Evolutionary conservation across 92 coral and sea anemone genomes (phyloP).

Genomic region (Actinernus sp.): DNA sequence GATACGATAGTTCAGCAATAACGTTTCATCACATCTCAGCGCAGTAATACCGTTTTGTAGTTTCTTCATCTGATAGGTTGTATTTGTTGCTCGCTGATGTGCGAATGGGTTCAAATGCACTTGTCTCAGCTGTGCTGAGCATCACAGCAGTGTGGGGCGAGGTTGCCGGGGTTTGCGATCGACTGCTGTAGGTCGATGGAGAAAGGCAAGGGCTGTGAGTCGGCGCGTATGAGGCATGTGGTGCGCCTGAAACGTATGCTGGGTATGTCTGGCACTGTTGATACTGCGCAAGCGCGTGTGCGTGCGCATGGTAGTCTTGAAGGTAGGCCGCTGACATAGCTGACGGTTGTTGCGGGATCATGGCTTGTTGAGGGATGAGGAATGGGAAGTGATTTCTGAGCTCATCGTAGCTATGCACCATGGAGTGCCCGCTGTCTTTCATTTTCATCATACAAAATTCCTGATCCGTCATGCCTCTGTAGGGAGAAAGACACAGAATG

Average conservation of each 20-base stretch:
- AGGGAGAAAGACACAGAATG: conserved; percentile 3
- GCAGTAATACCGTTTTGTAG: neutral
- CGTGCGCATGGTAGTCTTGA: conserved; percentile 65
- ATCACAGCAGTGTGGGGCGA: conserved; percentile 35
- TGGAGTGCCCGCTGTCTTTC: conserved; percentile 81
- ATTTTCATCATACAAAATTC: conserved; percentile 84
- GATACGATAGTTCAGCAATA: too few species aligned
- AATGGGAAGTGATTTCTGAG: conserved; percentile 85
- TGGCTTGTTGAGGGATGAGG: conserved; percentile 78
- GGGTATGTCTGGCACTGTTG: conserved; percentile 76
- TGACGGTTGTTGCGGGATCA: conserved; percentile 55
- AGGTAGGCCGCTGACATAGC: conserved; percentile 69
- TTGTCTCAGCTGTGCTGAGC: conserved; percentile 70
- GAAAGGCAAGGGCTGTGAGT: conserved; percentile 5
- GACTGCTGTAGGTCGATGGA: conserved; percentile 14
- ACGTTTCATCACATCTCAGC: neutral
- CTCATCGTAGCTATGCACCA: conserved; percentile 87
- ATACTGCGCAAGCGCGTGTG: conserved; percentile 32
- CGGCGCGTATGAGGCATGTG: conserved; percentile 28
- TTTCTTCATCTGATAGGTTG: conserved; percentile 1
- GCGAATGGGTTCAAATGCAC: conserved; percentile 81
- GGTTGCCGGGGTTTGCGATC: conserved; percentile 20
- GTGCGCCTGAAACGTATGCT: conserved; percentile 74
- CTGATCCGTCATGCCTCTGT: conserved; percentile 76
- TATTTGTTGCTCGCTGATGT: conserved; percentile 5